These are phyloP conservation scores for Podarcis raffonei DNA, from an alignment of 2,113 vertebrate genomes.

Conservation along the genomic window DNA sequence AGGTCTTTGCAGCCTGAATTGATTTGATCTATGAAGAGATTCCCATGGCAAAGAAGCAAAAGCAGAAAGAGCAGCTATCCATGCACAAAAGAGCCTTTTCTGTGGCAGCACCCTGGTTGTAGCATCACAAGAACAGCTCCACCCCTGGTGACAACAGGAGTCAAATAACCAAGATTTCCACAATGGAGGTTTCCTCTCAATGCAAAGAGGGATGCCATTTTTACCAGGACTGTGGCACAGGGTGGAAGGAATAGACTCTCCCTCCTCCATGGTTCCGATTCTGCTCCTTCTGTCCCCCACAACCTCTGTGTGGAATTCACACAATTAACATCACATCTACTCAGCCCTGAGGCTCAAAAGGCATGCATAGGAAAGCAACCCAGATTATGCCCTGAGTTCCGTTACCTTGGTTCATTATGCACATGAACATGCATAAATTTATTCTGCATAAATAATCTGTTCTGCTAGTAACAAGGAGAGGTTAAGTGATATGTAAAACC, in stretches of 20 bases:
- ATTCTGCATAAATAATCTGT: not conserved
- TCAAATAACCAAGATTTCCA: no score
- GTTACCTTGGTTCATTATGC: not conserved
- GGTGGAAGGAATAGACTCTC: no score
- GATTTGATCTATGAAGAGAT: not conserved
- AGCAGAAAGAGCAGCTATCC: not conserved
- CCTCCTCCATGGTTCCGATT: no score
- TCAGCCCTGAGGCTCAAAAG: no score
- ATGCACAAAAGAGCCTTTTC: not conserved
- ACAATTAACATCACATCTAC: no score
- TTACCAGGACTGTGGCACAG: no score
- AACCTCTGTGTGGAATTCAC: no score
- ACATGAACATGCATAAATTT: not conserved
- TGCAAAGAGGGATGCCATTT: no score
- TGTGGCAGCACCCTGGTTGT: not conserved
- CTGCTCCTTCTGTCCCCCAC: no score
- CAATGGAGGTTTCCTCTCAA: no score
- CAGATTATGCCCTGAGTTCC: not conserved
- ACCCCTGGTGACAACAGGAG: not conserved
- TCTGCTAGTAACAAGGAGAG: not conserved
- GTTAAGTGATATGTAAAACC: not conserved
- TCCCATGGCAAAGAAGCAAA: no score
- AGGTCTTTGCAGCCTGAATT: rapidly evolving
- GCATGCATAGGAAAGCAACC: not conserved
- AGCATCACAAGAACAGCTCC: not conserved